Evolutionary conservation across 2,113 vertebrate species (phyloP).

Genomic region (Campylorhamphus procurvoides): DNA sequence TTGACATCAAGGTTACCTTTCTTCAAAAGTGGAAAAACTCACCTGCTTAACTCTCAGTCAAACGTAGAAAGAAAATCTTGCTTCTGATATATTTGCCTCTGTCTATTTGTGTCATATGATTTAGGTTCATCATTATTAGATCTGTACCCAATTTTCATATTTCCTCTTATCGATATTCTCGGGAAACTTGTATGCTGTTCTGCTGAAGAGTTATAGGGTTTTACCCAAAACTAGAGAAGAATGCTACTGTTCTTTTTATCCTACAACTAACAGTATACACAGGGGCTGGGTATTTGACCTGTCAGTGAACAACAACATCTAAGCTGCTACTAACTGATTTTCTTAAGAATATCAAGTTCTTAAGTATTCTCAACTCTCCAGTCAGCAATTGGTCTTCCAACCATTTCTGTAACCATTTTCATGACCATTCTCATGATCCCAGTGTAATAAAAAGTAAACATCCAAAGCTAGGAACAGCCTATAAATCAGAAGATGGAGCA

Average conservation of each 20-base stretch:
- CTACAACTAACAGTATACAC: neutral
- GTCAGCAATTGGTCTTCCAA: neutral
- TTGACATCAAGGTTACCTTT: neutral
- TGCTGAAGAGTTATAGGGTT: neutral
- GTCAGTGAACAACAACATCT: neutral
- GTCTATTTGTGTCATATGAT: neutral
- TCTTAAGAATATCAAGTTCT: neutral
- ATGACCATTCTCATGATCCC: neutral
- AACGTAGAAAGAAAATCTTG: neutral
- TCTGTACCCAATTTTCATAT: neutral
- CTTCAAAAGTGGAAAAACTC: neutral
- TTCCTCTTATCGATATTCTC: neutral
- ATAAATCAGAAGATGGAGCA: neutral
- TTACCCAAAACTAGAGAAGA: neutral
- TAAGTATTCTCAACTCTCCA: neutral
- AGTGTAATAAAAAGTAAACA: neutral
- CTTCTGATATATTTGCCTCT: neutral
- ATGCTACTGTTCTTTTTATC: neutral
- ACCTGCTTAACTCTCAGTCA: neutral
- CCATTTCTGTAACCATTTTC: neutral
- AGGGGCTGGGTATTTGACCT: neutral
- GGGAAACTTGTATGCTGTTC: neutral
- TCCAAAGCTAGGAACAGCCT: neutral
- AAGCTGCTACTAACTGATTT: neutral
- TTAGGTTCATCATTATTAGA: neutral